Percentiles rank a stretch among this genome's conserved stretches.
These are phyloP conservation scores for Thripadectes ignobilis DNA, from an alignment of 2,797 vertebrate genomes.

Conservation along the genomic window DNA sequence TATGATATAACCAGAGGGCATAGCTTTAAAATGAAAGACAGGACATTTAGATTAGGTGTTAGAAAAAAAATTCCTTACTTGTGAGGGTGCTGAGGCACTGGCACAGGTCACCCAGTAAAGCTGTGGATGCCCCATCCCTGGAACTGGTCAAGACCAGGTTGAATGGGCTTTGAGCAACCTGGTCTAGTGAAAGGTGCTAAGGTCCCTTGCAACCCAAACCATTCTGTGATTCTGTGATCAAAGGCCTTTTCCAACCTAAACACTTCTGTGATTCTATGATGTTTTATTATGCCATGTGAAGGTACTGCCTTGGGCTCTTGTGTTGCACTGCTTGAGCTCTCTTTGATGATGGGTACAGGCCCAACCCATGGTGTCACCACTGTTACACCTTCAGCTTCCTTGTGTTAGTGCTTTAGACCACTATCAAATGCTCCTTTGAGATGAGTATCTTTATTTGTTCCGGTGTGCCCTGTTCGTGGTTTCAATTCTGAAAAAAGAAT, in stretches of 20 bases:
- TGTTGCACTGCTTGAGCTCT: background rate
- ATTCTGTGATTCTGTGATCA: background rate
- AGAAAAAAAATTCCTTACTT: background rate
- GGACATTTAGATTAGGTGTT: background rate
- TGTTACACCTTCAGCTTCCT: background rate
- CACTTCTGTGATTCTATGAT: background rate
- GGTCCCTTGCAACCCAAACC: background rate
- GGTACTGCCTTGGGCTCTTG: rapidly evolving
- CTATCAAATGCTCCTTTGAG: background rate
- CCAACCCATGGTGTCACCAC: background rate
- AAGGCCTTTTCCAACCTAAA: background rate
- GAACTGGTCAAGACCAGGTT: background rate
- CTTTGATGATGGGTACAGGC: background rate
- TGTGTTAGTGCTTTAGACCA: background rate
- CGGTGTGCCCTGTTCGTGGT: background rate
- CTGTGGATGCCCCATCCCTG: background rate
- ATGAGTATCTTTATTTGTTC: background rate
- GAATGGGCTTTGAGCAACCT: background rate
- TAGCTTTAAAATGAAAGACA: background rate
- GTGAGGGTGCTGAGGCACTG: background rate
- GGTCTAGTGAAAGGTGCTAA: background rate
- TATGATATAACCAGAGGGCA: background rate
- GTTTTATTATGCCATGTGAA: background rate
- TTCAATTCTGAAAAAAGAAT: background rate
- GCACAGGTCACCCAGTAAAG: background rate